Conservation (phyloP, 2,888 invertebrate genomes). For the Conomelus anceps region DNA sequence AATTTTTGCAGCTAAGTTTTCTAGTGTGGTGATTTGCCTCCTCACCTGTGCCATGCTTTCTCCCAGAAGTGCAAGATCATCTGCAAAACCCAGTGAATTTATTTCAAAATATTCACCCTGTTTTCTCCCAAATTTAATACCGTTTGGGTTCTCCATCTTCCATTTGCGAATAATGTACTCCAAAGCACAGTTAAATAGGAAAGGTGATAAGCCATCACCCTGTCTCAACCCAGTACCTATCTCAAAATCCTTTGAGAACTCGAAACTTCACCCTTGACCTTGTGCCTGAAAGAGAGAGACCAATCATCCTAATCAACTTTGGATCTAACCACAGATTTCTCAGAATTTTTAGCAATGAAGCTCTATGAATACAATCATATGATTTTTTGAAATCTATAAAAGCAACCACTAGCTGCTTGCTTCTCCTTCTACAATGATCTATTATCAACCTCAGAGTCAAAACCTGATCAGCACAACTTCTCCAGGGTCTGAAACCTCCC, state of each 20-base stretch:
- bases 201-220: neutral
- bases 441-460: neutral
- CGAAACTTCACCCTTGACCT: neutral
- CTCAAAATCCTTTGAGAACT: neutral
- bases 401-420: neutral
- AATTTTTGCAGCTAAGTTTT: no score
- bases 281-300: neutral
- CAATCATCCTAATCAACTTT: neutral
- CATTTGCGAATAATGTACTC: neutral
- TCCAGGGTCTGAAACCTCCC: slow-evolving; percentile 9
- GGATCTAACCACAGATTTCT: neutral
- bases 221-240: neutral
- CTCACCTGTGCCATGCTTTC: no score
- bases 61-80: no score
- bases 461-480: no score
- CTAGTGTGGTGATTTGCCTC: no score
- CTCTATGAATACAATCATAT: neutral
- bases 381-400: no score
- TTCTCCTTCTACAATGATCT: neutral
- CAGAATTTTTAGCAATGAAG: neutral
- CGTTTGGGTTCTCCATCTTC: neutral
- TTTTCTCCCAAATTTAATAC: no score
- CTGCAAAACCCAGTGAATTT: no score
- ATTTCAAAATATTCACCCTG: no score
- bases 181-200: no score